Base-by-base conservation (phyloP, 2,113 vertebrate genomes). In the Apeltes quadracus region DNA sequence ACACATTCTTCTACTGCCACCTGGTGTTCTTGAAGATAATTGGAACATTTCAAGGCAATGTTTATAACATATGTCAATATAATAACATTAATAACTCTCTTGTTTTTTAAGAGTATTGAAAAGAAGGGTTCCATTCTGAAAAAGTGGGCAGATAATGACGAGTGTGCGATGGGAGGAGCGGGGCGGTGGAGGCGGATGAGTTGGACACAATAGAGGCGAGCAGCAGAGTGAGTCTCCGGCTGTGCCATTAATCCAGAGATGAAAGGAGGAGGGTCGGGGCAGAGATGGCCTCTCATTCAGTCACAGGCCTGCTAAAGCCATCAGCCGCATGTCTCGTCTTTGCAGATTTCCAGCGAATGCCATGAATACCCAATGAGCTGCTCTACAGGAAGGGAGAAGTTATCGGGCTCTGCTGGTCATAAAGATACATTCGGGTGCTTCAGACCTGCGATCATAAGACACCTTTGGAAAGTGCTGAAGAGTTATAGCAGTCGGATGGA, bases 321-420 rank as follows among this genome's bases (percentile, higher is more conserved):
- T 4, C 65, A 71, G 79, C 51, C 10, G 56, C 2, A 2, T 68
- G 76, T 76, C 73, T 80, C 16, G 10, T 61, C 72, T 67, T 66
- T 76, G 75, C 82, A 89, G 89, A 84, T 89, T 74, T 76, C 57
- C 6, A 59, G 74, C 23, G 48, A 76, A 41, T 43, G 34, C 62
- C 66, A 76, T 80, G 88, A 89, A 88, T 86, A 84, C 53, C 27
- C 44, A 76, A 88, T 88, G 80, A 85, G 75, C 67, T 77, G 50
- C 46, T 77, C 46, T 36, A 58, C 44, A 39, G 41, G 62, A 72
- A 3, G 8, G 75, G 59, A 61, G 59, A 79, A 73, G 61, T 74
- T 79, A 75, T 69, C 13, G 5, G 32, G 59, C 57, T 53, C 57
- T 48, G 50, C 65, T 22, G 73, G 70, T 81, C 71, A 67, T 74